Percentiles rank a stretch among this genome's conserved stretches.
Evolutionary conservation across 2,888 invertebrate species (phyloP).

Genomic region (Leucophenga maculata): DNA sequence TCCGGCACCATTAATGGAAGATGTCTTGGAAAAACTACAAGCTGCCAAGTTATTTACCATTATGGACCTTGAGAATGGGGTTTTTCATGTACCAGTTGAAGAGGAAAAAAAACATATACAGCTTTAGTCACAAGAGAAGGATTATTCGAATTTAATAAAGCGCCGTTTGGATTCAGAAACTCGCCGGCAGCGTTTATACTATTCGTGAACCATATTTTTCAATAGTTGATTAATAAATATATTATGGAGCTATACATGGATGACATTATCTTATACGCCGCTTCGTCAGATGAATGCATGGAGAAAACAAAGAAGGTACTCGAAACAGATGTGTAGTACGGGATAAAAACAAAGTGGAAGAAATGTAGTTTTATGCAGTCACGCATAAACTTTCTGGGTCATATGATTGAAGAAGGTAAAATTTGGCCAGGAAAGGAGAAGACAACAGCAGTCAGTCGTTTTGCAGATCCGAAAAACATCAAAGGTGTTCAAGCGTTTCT

Average conservation of each 20-base stretch:
- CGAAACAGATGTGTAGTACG: not conserved
- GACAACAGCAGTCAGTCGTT: not conserved
- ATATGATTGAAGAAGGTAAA: not conserved
- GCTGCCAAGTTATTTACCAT: not conserved
- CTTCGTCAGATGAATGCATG: not conserved
- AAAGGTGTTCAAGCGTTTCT: too few relatives aligned
- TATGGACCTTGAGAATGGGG: slow-evolving; percentile 17
- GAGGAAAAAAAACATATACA: not conserved
- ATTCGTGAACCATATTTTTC: not conserved
- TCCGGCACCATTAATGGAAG: not conserved
- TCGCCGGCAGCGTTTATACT: not conserved
- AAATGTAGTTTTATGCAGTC: not conserved
- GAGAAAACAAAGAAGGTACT: not conserved
- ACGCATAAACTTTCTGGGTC: not conserved
- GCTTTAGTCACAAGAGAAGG: slow-evolving; percentile 9
- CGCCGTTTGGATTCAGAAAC: not conserved
- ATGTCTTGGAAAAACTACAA: slow-evolving; percentile 12
- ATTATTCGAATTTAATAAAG: slow-evolving; percentile 3
- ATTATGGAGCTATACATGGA: not conserved
- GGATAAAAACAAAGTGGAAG: not conserved
- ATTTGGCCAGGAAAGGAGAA: not conserved
- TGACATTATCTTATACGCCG: not conserved
- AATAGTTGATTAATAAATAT: not conserved
- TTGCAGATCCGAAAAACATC: too few relatives aligned
- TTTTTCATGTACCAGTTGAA: slow-evolving; percentile 11